Percentiles rank a stretch among this genome's conserved stretches.
phyloP scores from a whole-genome alignment of 2,888 invertebrate genomes.

The Andricus curvator region DNA sequence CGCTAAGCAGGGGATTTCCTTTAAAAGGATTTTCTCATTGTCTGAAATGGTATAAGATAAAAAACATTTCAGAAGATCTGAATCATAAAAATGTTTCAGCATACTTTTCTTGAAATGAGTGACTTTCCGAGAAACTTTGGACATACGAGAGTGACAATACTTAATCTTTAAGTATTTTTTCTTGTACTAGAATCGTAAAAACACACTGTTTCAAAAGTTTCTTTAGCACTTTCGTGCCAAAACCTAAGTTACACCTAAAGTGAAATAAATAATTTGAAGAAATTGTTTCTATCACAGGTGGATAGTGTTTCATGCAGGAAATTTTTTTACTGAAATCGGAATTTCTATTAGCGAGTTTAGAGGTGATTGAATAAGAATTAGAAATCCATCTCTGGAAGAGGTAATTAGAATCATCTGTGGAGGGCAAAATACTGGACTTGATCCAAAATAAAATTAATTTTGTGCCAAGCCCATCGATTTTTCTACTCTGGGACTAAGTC shows the following conservation, averaged over 20 bases:
- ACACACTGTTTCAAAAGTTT: no score
- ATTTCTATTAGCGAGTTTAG: background rate
- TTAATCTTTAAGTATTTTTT: background rate
- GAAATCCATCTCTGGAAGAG: background rate
- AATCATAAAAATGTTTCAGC: background rate
- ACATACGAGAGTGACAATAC: background rate
- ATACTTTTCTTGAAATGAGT: background rate
- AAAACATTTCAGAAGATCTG: background rate
- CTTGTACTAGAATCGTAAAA: no score
- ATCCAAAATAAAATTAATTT: constrained; percentile 6
- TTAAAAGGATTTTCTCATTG: background rate
- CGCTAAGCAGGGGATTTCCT: background rate
- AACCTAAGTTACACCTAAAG: no score
- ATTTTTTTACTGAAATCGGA: no score
- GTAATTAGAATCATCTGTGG: background rate
- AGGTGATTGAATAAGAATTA: background rate
- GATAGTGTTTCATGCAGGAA: no score
- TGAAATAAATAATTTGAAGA: no score
- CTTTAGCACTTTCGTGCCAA: no score
- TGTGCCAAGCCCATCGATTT: background rate
- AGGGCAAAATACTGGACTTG: background rate
- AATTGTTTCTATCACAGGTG: no score
- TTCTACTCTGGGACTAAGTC: constrained; percentile 3
- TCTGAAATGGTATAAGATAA: background rate
- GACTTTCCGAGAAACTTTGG: background rate